Evolutionary conservation across 92 coral and sea anemone genomes (phyloP), one percentile per base, ranked within the genome.

Genomic region (Palythoa grandiflora): DNA sequence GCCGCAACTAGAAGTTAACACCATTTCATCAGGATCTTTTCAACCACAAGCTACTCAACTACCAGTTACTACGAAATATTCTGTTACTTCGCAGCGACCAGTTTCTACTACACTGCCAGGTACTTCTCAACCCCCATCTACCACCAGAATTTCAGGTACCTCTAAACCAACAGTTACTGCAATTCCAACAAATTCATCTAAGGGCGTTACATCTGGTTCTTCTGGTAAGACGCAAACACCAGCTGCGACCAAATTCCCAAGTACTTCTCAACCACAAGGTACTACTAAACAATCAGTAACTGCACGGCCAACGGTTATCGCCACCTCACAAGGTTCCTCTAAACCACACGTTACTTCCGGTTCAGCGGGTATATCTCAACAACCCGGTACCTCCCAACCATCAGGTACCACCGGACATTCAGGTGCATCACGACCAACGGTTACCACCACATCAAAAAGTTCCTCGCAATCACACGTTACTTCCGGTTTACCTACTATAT

Each of bases 41-140:
- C 88, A 68, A 52, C 61, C 40, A 52, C 78, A 83, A 65, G 17
- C 68, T 13, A 50, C 78, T 81, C 88, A 68, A 52, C 50, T 28
- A 52, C 78, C 83, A 65, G 10, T 68, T 13, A 50, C 78, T 13
- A 53, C 66, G 38, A 13, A 48, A 20, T 61, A 72, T n/a, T 47
- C 84, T 39, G 54, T 79, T 61, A 52, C 92, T 12, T 35, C 80
- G 0, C 57, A 28, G 38, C 52, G 70, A 79, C 39, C 87, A 9
- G 44, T 6, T 37, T 20, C 87, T 48, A 50, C 87, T 38, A 19
- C 68, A 52, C 36, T 47, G 8, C 53, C 71, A 78, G 11, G 52
- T 2, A 39, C 79, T 1, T 9, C 80, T 28, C 79, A 71, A 37
- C 20, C 86, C 40, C 10, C 89, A 61, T 40, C 53, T 16, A 87